Percentiles rank a stretch among this genome's conserved stretches.
Conservation (phyloP, 2,113 vertebrate genomes). For the Picathartes gymnocephalus region DNA sequence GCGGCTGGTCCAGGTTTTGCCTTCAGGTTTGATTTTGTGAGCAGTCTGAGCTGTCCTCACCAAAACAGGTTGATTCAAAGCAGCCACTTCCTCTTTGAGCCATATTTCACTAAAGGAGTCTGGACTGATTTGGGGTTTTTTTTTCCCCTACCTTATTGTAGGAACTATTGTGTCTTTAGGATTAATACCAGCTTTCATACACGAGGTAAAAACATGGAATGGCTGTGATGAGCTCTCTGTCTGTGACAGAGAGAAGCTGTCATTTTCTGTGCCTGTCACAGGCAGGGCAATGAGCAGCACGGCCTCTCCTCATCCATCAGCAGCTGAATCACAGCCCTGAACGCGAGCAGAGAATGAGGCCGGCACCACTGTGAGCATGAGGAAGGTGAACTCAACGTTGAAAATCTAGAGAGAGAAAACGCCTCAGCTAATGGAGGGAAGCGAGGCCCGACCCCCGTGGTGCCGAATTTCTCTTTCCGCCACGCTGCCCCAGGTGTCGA, state of each 20-base stretch:
- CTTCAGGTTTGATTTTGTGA: background rate
- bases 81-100: background rate
- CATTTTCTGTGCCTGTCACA: fast-evolving
- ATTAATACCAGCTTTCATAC: background rate
- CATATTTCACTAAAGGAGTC: background rate
- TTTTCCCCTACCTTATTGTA: background rate
- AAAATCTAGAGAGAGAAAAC: fast-evolving
- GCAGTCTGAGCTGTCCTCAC: background rate
- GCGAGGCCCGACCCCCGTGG: fast-evolving
- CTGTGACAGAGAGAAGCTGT: background rate
- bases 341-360: fast-evolving
- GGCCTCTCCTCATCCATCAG: background rate
- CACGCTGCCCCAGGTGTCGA: fast-evolving
- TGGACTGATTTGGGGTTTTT: fast-evolving
- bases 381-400: fast-evolving
- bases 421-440: fast-evolving
- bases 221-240: background rate
- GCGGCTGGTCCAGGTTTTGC: background rate
- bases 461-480: fast-evolving
- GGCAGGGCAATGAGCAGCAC: background rate
- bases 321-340: background rate
- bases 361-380: fast-evolving
- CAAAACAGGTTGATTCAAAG: background rate
- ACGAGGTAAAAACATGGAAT: fast-evolving
- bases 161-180: background rate